Evolutionary conservation across 2,113 vertebrate genomes (phyloP).

Genomic region (Capricornis sumatraensis): DNA sequence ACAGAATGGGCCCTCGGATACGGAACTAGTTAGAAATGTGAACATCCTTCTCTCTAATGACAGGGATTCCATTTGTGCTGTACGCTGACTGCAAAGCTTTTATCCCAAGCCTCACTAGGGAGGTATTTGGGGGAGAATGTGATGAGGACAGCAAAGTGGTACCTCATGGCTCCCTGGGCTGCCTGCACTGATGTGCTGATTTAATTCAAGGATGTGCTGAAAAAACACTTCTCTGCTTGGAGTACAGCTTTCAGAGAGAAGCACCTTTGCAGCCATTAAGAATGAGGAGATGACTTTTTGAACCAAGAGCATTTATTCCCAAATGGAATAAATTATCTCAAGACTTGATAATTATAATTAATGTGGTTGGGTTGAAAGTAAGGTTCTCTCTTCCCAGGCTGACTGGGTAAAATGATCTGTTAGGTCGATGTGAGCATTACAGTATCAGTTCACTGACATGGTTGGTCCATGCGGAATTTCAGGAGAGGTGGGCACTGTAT

Average conservation of each 20-base stretch:
- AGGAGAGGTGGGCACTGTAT: background rate
- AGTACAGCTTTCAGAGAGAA: background rate
- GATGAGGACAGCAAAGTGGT: background rate
- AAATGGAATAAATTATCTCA: background rate
- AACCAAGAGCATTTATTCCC: background rate
- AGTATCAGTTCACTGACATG: background rate
- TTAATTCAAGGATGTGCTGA: conserved; percentile 29
- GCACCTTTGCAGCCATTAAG: background rate
- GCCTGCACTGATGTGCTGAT: background rate
- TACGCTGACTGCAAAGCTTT: background rate
- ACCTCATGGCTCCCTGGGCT: background rate
- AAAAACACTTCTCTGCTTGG: background rate
- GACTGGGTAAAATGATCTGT: background rate
- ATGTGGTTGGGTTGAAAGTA: background rate
- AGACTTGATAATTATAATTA: background rate
- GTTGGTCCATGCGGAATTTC: background rate
- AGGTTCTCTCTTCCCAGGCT: background rate
- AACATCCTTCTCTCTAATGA: background rate
- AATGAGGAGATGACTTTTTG: background rate
- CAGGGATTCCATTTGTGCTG: background rate
- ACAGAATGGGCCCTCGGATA: background rate
- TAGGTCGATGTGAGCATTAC: background rate
- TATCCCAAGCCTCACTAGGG: background rate
- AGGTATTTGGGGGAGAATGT: background rate
- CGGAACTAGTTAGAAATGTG: background rate